Base-by-base conservation (phyloP, 2,113 vertebrate genomes). In the Pipa parva region DNA sequence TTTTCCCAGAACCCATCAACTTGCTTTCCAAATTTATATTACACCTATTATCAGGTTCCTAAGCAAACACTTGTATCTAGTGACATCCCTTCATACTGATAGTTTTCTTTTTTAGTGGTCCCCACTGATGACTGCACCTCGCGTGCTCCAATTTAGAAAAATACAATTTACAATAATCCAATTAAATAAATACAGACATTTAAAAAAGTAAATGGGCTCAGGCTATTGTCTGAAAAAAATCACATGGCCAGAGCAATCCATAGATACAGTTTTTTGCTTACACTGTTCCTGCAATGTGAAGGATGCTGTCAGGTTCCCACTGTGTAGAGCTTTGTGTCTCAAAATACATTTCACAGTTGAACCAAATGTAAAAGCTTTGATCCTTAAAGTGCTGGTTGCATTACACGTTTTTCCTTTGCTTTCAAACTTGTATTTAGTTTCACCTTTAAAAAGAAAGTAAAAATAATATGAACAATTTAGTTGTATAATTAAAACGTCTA, bases 321-420 rank as follows among this genome's bases (percentile, higher is more conserved):
- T 37, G 17, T 11, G 0, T 0, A 89, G 74, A 0, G 78, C 78
- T 58, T 2, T 17, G 63, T 90, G 89, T 4, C 0, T 79, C 11
- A 88, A 0, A 0, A 83, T 1, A 45, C 89, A 90, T 37, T 39
- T 72, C 36, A 63, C 73, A 0, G 63, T 60, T 0, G 71, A 74
- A 0, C 13, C 10, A 28, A 17, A 58, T 37, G 50, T 0, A 0
- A 69, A 67, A 0, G 74, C 22, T 0, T 63, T 77, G 33, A 87
- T 50, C 0, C 7, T 45, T 46, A 90, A 58, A 0, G 1, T 71
- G 73, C 87, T 88, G 71, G 61, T 78, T 0, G 79, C 73, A 28
- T 72, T 79, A 63, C 78, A 89, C 22, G 70, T 82, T 67, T 79
- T 80, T 31, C 79, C 76, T 11, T 79, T 75, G 0, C n/a, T 31